A percentile compares a stretch with the other conserved stretches of the same genome.
phyloP scores from a whole-genome alignment of 2,113 vertebrate species.

The Pteruthius melanotis region DNA sequence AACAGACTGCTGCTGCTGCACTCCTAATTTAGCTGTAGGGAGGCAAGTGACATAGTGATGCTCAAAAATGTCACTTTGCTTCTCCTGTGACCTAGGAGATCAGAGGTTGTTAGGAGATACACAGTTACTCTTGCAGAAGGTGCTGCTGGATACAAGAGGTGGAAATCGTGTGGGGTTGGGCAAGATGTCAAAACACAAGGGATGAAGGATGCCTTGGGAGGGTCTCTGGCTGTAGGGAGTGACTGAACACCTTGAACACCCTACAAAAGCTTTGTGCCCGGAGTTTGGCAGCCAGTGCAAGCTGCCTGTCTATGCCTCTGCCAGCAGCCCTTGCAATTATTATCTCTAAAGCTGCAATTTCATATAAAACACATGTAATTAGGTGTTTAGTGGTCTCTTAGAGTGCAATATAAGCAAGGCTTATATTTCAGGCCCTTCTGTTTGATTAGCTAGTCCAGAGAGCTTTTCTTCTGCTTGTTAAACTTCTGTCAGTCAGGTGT shows the following conservation, averaged over 20 bases:
- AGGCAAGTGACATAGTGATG: background rate
- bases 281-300: background rate
- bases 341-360: background rate
- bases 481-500: conserved; percentile 3
- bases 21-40: conserved; percentile 21
- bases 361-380: accelerated
- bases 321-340: background rate
- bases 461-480: conserved; percentile 12
- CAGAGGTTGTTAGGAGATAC: conserved; percentile 4
- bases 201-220: background rate
- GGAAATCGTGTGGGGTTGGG: background rate
- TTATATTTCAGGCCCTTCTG: background rate
- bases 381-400: background rate
- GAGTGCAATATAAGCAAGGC: background rate
- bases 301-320: background rate
- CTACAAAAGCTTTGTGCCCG: background rate
- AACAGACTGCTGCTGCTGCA: background rate
- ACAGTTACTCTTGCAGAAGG: background rate
- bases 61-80: conserved; percentile 44
- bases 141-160: background rate
- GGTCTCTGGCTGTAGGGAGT: background rate
- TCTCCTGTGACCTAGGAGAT: conserved; percentile 53
- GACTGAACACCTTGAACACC: background rate
- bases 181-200: background rate
- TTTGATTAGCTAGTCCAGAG: background rate